phyloP scores from a whole-genome alignment of 2,113 vertebrate genomes.

The Rana temporaria region DNA sequence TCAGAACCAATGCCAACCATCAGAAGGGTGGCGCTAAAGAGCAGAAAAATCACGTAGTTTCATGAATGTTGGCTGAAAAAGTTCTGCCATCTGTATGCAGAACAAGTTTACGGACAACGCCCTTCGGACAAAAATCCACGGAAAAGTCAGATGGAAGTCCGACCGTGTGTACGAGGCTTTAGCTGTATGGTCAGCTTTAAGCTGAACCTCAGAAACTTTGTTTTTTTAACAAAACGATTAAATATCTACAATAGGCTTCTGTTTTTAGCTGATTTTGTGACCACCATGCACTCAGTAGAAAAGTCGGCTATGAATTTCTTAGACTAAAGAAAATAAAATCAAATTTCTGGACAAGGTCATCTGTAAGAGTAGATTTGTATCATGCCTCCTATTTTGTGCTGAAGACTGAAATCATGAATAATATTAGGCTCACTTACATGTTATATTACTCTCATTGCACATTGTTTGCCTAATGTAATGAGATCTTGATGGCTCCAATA shows the following conservation, averaged over 20 bases:
- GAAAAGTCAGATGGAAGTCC: too few species aligned
- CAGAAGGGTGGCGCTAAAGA: too few species aligned
- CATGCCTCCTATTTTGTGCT: slow-evolving; percentile 63
- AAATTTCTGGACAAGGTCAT: slow-evolving; percentile 65
- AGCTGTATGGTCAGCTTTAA: too few species aligned
- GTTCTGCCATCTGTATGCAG: too few species aligned
- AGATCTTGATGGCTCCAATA: slow-evolving; percentile 67
- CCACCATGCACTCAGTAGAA: neutral
- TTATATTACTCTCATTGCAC: slow-evolving; percentile 66
- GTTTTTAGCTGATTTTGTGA: neutral
- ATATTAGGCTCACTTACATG: slow-evolving; percentile 73
- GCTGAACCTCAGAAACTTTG: neutral
- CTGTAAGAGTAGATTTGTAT: slow-evolving; percentile 65
- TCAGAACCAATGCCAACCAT: too few species aligned
- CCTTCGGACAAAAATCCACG: too few species aligned
- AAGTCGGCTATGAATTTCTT: neutral
- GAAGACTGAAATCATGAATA: slow-evolving; percentile 75
- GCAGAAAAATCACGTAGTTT: too few species aligned
- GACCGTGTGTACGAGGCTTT: too few species aligned
- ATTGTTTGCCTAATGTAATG: slow-evolving; percentile 74
- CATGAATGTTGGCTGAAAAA: too few species aligned
- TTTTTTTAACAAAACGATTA: neutral
- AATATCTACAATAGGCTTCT: neutral
- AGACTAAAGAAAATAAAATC: slow-evolving; percentile 54
- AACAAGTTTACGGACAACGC: too few species aligned